Evolutionary conservation across 2,888 invertebrate species (phyloP), one percentile per base, ranked within the genome.

Genomic region (Phengaris alcon): DNA sequence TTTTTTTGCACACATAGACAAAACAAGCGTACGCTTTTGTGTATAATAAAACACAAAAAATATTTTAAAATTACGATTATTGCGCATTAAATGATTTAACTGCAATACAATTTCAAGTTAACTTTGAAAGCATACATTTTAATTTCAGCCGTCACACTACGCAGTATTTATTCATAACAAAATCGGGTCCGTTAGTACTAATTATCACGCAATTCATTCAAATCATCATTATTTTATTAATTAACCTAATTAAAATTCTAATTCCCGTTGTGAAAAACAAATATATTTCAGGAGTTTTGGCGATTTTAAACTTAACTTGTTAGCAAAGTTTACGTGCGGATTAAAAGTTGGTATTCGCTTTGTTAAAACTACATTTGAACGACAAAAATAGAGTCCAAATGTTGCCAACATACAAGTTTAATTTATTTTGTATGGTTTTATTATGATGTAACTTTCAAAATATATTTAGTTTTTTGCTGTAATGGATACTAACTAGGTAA

Each of bases 311-410:
- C 81, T 82, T 81, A 84, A 86, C 84, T 86, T 82, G 81, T 73
- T 76, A 76, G 77, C 77, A 79, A 84, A 87, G 84, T 87, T 84
- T 75, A 82, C 78, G 82, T 85, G 85, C 84, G 87, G 88, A 88
- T 90, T 89, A 87, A 87, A 87, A 87, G 86, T 86, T 85, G 78
- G 82, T 82, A 82, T 83, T 86, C 85, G 82, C 82, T 83, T 82
- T 83, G 85, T 86, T 87, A 84, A 84, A 88, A 86, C 84, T 87
- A 85, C 83, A 86, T 87, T 88, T 86, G 84, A 84, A 77, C 78
- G 74, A 76, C 79, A 81, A 81, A 80, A 81, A 79, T 79, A 77
- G 35, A 9, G 64, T 64, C 10, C 22, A 35, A 35, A 64, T 22
- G 35, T 35, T 15, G 22, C 59, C 59, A 64, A 35, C 35, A 35